These are phyloP conservation scores for Melanotaenia duboulayi DNA, from an alignment of 2,113 vertebrate genomes.

Conservation along the genomic window DNA sequence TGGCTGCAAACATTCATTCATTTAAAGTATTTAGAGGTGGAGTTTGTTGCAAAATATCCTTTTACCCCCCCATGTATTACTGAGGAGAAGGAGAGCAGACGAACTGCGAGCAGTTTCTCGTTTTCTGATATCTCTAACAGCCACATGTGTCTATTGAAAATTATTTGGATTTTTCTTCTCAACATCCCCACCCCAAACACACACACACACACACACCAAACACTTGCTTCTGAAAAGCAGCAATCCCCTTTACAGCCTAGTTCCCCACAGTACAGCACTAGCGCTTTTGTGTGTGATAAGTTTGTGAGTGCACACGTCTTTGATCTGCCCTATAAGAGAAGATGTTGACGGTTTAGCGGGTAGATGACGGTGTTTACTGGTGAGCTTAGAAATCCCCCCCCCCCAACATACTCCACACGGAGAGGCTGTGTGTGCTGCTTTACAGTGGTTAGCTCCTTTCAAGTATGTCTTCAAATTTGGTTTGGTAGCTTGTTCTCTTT, in stretches of 20 bases:
- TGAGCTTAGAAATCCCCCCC: slow-evolving; percentile 72
- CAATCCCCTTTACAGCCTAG: slow-evolving; percentile 78
- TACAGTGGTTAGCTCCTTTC: slow-evolving; percentile 58
- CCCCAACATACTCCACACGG: slow-evolving; percentile 46
- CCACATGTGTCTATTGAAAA: slow-evolving; percentile 82
- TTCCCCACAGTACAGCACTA: slow-evolving; percentile 64
- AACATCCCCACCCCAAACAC: no score
- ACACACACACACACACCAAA: slow-evolving; percentile 62
- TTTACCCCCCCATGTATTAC: slow-evolving; percentile 65
- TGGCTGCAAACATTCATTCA: slow-evolving; percentile 28
- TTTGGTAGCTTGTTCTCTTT: slow-evolving; percentile 64
- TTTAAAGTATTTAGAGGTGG: slow-evolving; percentile 48
- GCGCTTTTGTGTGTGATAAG: slow-evolving; percentile 81
- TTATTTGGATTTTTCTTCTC: slow-evolving; percentile 69
- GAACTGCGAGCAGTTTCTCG: slow-evolving; percentile 55
- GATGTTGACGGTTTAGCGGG: slow-evolving; percentile 76
- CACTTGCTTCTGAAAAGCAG: slow-evolving; percentile 77
- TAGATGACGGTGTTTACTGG: slow-evolving; percentile 77
- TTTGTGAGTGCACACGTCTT: slow-evolving; percentile 77
- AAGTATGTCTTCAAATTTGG: slow-evolving; percentile 61
- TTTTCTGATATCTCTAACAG: slow-evolving; percentile 79
- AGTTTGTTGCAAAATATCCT: slow-evolving; percentile 63
- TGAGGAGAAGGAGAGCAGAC: slow-evolving; percentile 42
- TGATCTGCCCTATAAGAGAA: slow-evolving; percentile 80
- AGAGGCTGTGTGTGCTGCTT: slow-evolving; percentile 43